A percentile compares a stretch with the other conserved stretches of the same genome.
These are phyloP conservation scores for Bambusicola thoracicus DNA, from an alignment of 2,113 vertebrate genomes.

Conservation along the genomic window DNA sequence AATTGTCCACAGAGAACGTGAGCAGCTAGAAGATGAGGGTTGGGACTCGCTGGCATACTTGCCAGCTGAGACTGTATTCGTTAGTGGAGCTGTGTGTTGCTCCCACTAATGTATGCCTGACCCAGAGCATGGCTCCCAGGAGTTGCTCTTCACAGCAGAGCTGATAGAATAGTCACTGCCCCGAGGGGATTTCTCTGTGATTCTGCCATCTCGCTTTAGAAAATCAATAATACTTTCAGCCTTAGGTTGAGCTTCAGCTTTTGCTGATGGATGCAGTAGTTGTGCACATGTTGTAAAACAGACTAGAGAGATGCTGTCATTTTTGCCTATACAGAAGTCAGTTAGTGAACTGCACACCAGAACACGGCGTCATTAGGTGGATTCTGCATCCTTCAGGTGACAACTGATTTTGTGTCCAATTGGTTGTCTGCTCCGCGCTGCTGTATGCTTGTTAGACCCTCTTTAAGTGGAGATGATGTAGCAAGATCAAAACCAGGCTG, in stretches of 20 bases:
- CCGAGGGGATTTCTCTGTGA: neutral
- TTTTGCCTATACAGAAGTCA: neutral
- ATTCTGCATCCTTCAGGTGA: neutral
- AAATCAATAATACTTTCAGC: neutral
- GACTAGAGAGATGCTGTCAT: no score
- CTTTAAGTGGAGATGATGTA: neutral
- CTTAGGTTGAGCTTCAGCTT: neutral
- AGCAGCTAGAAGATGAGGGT: no score
- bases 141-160: neutral
- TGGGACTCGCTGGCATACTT: neutral
- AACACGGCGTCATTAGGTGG: fast-evolving
- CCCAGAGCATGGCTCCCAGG: neutral
- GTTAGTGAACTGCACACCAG: neutral
- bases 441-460: neutral
- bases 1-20: no score
- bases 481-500: neutral
- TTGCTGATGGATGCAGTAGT: neutral
- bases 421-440: neutral
- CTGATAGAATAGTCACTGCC: neutral
- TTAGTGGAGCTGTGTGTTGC: neutral
- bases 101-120: neutral
- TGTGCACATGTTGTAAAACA: neutral
- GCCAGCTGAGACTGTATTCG: neutral
- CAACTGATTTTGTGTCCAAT: no score
- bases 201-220: neutral